Evolutionary conservation across 2,888 invertebrate genomes (phyloP).

Genomic region (Endomychus coccineus): DNA sequence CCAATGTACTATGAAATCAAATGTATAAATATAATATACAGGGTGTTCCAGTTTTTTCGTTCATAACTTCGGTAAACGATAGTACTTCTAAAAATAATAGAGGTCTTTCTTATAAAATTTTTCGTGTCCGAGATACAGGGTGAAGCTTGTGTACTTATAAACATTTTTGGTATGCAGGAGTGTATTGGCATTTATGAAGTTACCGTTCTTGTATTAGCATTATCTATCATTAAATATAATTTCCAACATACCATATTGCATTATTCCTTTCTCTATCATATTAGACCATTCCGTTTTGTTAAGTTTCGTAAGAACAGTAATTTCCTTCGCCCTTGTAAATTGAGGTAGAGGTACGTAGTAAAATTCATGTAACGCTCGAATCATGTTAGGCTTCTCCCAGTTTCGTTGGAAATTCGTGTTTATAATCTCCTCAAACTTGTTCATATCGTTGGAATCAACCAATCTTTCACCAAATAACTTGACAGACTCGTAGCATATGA

Average conservation of each 20-base stretch:
- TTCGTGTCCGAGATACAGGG: too few relatives aligned
- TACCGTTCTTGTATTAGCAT: neutral
- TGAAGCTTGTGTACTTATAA: too few relatives aligned
- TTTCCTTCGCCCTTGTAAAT: conserved; percentile 1
- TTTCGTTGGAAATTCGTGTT: conserved; percentile 45
- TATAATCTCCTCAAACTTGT: conserved; percentile 58
- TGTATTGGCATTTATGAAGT: too few relatives aligned
- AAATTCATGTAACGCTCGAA: conserved; percentile 22
- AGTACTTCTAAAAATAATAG: too few relatives aligned
- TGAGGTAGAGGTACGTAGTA: conserved; percentile 34
- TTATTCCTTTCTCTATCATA: conserved; percentile 55
- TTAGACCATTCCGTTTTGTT: conserved; percentile 55
- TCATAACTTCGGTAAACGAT: too few relatives aligned
- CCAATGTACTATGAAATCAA: too few relatives aligned
- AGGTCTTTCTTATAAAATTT: too few relatives aligned
- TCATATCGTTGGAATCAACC: conserved; percentile 55
- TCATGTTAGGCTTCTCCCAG: conserved; percentile 32
- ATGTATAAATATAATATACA: too few relatives aligned
- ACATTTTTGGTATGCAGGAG: too few relatives aligned
- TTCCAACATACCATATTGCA: conserved; percentile 51
- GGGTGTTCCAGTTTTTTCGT: too few relatives aligned
- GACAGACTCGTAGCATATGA: conserved; percentile 66
- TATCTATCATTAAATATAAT: conserved; percentile 1
- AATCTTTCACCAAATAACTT: conserved; percentile 71
- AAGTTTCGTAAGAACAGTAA: conserved; percentile 27